phyloP scores from a whole-genome alignment of 2,113 vertebrate genomes.

The Hystrix cristata region DNA sequence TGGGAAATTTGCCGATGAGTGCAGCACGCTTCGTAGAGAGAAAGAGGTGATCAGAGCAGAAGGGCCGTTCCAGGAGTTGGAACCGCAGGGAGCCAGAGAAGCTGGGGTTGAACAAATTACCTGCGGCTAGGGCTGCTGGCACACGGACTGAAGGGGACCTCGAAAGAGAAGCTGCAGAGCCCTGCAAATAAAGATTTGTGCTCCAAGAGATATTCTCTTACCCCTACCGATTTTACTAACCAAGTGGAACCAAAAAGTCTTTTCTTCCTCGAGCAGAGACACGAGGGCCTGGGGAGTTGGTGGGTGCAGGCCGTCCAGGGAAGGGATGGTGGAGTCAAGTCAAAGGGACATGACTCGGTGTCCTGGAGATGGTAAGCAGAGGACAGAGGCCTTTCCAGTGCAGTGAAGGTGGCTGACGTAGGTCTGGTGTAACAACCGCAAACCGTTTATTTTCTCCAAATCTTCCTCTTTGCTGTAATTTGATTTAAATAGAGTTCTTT shows the following conservation, averaged over 20 bases:
- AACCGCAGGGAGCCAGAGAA: background rate
- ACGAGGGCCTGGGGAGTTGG: background rate
- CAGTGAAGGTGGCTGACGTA: background rate
- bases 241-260: background rate
- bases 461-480: slow-evolving; percentile 61
- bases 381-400: background rate
- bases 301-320: background rate
- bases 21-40: background rate
- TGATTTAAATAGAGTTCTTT: slow-evolving; percentile 71
- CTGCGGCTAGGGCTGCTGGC: background rate
- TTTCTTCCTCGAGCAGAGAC: background rate
- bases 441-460: slow-evolving; percentile 59
- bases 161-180: background rate
- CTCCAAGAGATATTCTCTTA: background rate
- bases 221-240: background rate
- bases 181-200: background rate
- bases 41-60: background rate
- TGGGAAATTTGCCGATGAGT: background rate
- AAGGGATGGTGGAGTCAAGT: background rate
- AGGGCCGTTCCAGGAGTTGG: background rate
- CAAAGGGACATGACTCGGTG: fast-evolving
- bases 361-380: background rate
- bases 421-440: background rate
- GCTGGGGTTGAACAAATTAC: background rate
- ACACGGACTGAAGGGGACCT: background rate